Evolutionary conservation across 2,113 vertebrate species (phyloP).

Genomic region (Oncorhynchus keta): DNA sequence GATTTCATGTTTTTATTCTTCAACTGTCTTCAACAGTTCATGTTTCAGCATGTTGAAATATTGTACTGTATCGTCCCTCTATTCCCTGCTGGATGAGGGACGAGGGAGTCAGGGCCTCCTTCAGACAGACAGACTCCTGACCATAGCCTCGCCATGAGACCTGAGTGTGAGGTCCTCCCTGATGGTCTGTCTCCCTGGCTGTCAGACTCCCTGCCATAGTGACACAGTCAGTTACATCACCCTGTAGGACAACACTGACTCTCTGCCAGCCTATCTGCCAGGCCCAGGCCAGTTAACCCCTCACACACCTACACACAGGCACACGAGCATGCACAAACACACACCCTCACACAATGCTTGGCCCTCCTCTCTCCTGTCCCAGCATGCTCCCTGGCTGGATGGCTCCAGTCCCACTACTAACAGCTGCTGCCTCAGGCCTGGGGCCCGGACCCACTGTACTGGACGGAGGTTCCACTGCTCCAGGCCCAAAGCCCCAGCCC

Average conservation of each 20-base stretch:
- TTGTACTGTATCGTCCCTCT: too few species aligned
- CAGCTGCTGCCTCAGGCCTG: slow-evolving; percentile 56
- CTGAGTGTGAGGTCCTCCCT: slow-evolving; percentile 37
- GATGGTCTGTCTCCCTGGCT: slow-evolving; percentile 20
- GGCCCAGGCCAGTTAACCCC: slow-evolving; percentile 37
- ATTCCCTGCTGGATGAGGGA: background rate
- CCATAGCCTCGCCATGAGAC: slow-evolving; percentile 16
- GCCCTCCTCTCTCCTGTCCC: slow-evolving; percentile 48
- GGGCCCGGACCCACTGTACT: background rate
- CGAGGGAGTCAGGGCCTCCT: too few species aligned
- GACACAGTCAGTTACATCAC: slow-evolving; percentile 28
- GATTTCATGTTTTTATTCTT: too few species aligned
- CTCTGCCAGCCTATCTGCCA: slow-evolving; percentile 9
- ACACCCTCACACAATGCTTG: slow-evolving; percentile 35
- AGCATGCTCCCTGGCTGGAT: slow-evolving; percentile 58
- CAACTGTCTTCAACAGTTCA: too few species aligned
- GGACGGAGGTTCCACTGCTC: slow-evolving; percentile 45
- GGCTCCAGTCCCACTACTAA: slow-evolving; percentile 55
- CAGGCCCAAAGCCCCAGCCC: background rate
- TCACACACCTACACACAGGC: slow-evolving; percentile 5
- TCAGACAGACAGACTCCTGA: background rate
- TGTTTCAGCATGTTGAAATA: too few species aligned
- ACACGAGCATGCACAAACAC: background rate
- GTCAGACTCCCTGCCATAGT: slow-evolving; percentile 37
- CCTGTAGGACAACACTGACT: slow-evolving; percentile 41